phyloP scores from a whole-genome alignment of 2,113 vertebrate species.

The Dicaeum eximium region DNA sequence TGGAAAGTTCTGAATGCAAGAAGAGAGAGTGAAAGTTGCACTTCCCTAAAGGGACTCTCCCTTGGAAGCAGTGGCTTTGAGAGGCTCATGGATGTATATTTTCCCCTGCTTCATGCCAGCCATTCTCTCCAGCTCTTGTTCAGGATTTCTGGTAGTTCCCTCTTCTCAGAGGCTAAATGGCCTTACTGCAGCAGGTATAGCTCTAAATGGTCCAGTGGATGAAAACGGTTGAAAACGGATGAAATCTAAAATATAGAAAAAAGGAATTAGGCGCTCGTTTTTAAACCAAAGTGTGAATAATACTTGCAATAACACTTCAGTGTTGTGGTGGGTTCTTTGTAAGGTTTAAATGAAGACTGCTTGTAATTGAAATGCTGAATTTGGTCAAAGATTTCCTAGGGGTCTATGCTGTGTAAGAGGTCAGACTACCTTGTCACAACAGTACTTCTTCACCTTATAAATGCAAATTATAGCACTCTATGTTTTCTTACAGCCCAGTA shows the following conservation, averaged over 20 bases:
- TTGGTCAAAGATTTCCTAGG: background rate
- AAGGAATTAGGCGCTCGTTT: background rate
- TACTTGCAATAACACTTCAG: background rate
- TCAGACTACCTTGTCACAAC: background rate
- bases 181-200: background rate
- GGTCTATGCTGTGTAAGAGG: background rate
- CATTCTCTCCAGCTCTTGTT: background rate
- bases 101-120: background rate
- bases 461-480: background rate
- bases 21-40: background rate
- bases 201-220: background rate
- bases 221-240: too few relatives aligned
- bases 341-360: background rate
- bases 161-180: background rate
- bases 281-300: background rate
- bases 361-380: background rate
- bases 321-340: background rate
- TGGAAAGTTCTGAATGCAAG: background rate
- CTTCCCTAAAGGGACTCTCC: fast-evolving
- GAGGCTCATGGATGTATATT: background rate
- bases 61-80: background rate
- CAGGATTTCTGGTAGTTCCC: background rate
- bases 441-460: background rate
- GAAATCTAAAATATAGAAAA: background rate
- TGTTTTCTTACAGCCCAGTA: background rate